Percentiles rank a stretch among this genome's conserved stretches.
Evolutionary conservation across 2,888 invertebrate genomes (phyloP).

Genomic region (Eilema griseolum): DNA sequence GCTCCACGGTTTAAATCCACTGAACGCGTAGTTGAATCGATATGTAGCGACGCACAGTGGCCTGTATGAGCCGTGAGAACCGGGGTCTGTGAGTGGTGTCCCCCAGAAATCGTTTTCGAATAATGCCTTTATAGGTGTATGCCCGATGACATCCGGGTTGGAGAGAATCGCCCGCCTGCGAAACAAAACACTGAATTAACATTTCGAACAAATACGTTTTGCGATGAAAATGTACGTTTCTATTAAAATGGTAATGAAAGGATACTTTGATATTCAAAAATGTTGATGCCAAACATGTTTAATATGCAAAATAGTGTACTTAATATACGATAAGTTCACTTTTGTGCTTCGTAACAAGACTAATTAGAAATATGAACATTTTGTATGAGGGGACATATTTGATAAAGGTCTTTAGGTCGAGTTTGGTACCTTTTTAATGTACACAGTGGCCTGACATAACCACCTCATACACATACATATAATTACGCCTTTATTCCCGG

Average conservation of each 20-base stretch:
- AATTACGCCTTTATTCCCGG: no score
- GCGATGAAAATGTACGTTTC: slow-evolving; percentile 20
- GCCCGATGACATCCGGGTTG: slow-evolving; percentile 96
- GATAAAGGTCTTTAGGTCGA: not conserved
- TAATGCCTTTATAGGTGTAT: slow-evolving; percentile 93
- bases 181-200: slow-evolving; percentile 67
- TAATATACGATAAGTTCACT: not conserved
- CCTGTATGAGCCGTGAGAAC: slow-evolving; percentile 98
- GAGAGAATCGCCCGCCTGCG: slow-evolving; percentile 97
- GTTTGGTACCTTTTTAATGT: not conserved
- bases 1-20: slow-evolving; percentile 92
- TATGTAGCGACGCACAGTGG: slow-evolving; percentile 96
- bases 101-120: slow-evolving; percentile 99
- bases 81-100: slow-evolving; percentile 95
- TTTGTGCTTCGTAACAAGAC: slow-evolving; percentile 15
- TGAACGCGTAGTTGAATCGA: slow-evolving; percentile 93
- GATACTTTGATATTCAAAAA: slow-evolving; percentile 37
- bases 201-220: slow-evolving; percentile 24
- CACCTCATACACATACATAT: no score
- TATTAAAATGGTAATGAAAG: slow-evolving; percentile 37
- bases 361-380: slow-evolving; percentile 3
- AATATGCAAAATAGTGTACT: slow-evolving; percentile 15
- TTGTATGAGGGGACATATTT: not conserved
- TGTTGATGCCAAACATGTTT: slow-evolving; percentile 29
- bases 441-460: no score